These are phyloP conservation scores for Hypolimnas misippus DNA, from an alignment of 2,888 invertebrate genomes.

Conservation along the genomic window DNA sequence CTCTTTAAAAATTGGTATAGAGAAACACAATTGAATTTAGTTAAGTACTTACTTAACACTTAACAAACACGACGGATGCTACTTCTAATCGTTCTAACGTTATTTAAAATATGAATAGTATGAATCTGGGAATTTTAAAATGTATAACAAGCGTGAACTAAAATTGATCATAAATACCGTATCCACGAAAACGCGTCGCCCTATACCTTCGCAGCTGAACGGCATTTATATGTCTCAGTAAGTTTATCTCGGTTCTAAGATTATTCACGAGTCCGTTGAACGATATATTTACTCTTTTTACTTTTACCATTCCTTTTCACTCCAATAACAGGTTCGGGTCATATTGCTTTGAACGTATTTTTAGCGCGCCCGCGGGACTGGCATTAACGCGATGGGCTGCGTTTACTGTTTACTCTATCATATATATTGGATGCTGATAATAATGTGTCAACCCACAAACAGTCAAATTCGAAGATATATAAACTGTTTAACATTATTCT, in stretches of 20 bases:
- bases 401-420: neutral
- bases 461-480: too few species aligned
- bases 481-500: too few species aligned
- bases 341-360: constrained; percentile 53
- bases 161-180: constrained; percentile 35
- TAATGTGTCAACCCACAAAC: too few species aligned
- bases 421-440: too few species aligned
- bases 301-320: constrained; percentile 50
- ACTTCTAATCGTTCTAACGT: too few species aligned
- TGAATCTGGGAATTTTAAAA: too few species aligned
- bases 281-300: constrained; percentile 68
- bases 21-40: too few species aligned
- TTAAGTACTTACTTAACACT: too few species aligned
- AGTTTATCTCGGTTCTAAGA: constrained; percentile 65
- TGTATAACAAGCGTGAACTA: too few species aligned
- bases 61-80: too few species aligned
- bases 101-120: too few species aligned
- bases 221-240: constrained; percentile 64
- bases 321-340: constrained; percentile 50
- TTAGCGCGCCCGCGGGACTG: constrained; percentile 34
- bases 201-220: constrained; percentile 49
- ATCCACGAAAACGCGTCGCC: constrained; percentile 45
- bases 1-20: too few species aligned
- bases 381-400: neutral
- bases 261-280: constrained; percentile 72